Percentiles rank a stretch among this genome's conserved stretches.
Conservation (phyloP, 1,140 invertebrate genomes). For the Laodelphax striatellus region DNA sequence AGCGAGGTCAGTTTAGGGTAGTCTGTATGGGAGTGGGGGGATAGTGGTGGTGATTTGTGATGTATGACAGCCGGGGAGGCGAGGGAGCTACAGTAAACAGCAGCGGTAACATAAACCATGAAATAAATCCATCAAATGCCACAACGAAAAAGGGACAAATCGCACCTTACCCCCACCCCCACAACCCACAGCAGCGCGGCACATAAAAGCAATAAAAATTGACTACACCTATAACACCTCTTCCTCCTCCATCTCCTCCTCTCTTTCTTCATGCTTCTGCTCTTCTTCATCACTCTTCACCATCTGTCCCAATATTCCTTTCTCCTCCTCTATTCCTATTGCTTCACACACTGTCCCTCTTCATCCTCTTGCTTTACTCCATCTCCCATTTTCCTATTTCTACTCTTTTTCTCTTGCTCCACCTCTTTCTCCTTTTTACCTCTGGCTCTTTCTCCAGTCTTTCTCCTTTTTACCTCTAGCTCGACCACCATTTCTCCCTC, state of each 20-base stretch:
- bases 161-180: no score
- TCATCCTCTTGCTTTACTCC: background rate
- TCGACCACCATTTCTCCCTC: background rate
- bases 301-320: background rate
- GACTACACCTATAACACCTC: no score
- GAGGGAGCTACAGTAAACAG: no score
- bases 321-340: background rate
- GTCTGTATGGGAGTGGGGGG: no score
- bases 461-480: background rate
- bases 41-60: no score
- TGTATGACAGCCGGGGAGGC: no score
- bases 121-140: no score
- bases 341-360: background rate
- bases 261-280: background rate
- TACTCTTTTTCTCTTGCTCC: background rate
- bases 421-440: background rate
- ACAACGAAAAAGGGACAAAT: no score
- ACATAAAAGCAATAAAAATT: no score
- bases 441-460: background rate
- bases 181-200: no score
- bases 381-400: background rate
- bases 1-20: no score
- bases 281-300: background rate
- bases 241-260: background rate
- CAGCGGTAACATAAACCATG: no score